Conservation (phyloP, 2,888 invertebrate species). For the Cristatella mucedo region DNA sequence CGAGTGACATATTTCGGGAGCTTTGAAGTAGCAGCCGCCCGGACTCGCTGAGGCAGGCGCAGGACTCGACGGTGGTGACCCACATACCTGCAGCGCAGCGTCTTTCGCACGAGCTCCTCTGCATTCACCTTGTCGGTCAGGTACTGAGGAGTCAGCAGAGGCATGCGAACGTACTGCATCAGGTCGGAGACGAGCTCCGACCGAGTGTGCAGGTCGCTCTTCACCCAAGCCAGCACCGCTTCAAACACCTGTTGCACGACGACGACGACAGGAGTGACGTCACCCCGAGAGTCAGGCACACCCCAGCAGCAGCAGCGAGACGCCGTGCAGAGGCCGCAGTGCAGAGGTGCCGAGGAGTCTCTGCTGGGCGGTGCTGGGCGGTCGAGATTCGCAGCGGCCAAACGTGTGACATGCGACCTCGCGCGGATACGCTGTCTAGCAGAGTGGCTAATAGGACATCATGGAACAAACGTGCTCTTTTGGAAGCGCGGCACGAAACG, state of each 20-base stretch:
- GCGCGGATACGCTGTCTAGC: too few species aligned
- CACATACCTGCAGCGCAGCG: slow-evolving; percentile 55
- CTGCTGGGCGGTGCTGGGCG: too few species aligned
- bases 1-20: too few species aligned
- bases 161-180: slow-evolving; percentile 58
- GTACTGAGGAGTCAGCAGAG: slow-evolving; percentile 62
- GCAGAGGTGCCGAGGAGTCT: background rate
- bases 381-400: too few species aligned
- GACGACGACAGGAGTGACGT: too few species aligned
- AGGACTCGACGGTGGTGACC: too few species aligned
- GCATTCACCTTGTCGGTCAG: slow-evolving; percentile 62
- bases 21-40: too few species aligned
- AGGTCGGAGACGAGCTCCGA: slow-evolving; percentile 51
- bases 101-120: slow-evolving; percentile 58
- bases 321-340: background rate
- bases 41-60: too few species aligned
- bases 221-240: slow-evolving; percentile 64
- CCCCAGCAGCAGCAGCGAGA: background rate
- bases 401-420: too few species aligned
- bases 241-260: slow-evolving; percentile 55
- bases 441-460: too few species aligned
- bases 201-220: slow-evolving; percentile 48
- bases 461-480: too few species aligned
- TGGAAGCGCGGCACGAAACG: too few species aligned
- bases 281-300: background rate